Percentiles rank a stretch among this genome's conserved stretches.
Evolutionary conservation across 2,113 vertebrate genomes (phyloP).

Genomic region (Oophaga pumilio): DNA sequence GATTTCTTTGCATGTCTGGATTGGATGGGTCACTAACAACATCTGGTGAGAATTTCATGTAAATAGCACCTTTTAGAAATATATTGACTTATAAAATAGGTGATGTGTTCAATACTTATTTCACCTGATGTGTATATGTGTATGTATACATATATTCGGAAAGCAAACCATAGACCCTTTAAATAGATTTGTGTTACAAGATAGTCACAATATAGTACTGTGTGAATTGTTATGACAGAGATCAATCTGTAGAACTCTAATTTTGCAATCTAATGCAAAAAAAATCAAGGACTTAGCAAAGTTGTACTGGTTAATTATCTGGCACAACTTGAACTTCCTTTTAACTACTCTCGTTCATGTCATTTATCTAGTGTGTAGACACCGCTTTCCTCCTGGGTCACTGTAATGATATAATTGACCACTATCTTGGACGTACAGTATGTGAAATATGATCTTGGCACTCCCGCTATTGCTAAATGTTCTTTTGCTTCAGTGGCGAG

Average conservation of each 20-base stretch:
- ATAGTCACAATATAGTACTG: not conserved
- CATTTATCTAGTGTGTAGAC: constrained; percentile 22
- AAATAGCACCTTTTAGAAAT: too few species aligned
- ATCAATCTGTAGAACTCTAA: not conserved
- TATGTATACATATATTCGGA: too few species aligned
- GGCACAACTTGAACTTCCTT: not conserved
- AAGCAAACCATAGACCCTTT: too few species aligned
- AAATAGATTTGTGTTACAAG: not conserved
- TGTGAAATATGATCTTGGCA: constrained; percentile 16
- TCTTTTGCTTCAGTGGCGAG: not conserved
- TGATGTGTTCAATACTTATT: too few species aligned
- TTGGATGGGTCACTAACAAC: too few species aligned
- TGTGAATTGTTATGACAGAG: not conserved
- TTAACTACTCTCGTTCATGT: not conserved
- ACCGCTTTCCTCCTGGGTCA: not conserved
- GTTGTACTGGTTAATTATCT: not conserved
- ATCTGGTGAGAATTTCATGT: too few species aligned
- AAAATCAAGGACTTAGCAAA: not conserved
- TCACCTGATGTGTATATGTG: too few species aligned
- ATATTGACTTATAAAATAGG: too few species aligned
- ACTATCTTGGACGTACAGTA: constrained; percentile 10
- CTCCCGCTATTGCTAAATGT: not conserved
- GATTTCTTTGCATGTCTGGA: too few species aligned
- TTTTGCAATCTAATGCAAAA: not conserved
- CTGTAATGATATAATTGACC: constrained; percentile 32